Evolutionary conservation across 1,140 invertebrate genomes (phyloP), one percentile per base, ranked within the genome.

Genomic region (Camponotus floridanus): DNA sequence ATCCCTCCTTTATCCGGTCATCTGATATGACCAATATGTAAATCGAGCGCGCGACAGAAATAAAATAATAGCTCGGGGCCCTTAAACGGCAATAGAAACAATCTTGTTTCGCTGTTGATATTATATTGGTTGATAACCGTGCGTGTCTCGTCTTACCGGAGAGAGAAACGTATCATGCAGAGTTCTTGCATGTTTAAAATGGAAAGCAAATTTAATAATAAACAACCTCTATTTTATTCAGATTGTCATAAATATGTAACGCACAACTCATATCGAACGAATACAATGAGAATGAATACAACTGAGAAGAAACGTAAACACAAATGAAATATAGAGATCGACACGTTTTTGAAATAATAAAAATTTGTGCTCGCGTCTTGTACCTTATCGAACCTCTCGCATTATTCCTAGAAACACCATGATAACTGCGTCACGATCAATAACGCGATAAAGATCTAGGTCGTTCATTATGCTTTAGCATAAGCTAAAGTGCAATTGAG

Each of bases 401-500:
- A 15, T 51, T 18, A 51, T 51, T 36, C 33, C 31, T 73, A 57
- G 33, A 55, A 55, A 57, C n/a, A 51, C 15, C 48, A 36, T 13
- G 9, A 33, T 73, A 57, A 73, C n/a, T 55, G 33, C 48, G 13
- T 73, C 55, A 55, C n/a, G 6, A 70, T 42, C 68, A 51, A 21
- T 74, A 74, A 33, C 11, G 6, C n/a, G 55, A 74, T 74, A 74
- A 74, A 57, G 33, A 74, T 39, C 71, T 36, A 36, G n/a, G 55
- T 59, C n/a, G 57, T 33, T 39, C n/a, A 36, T 39, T 59, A 31
- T 11, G 33, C 26, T 39, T 42, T 36, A 21, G n/a, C 64, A 67
- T 67, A 39, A 26, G 9, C 59, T 61, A 61, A 36, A 65, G 7
- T 70, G 42, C 42, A 51, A 51, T 18, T 51, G 4, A 51, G 15